Base-by-base conservation (phyloP, 2,888 invertebrate genomes). In the Agrotis exclamationis region DNA sequence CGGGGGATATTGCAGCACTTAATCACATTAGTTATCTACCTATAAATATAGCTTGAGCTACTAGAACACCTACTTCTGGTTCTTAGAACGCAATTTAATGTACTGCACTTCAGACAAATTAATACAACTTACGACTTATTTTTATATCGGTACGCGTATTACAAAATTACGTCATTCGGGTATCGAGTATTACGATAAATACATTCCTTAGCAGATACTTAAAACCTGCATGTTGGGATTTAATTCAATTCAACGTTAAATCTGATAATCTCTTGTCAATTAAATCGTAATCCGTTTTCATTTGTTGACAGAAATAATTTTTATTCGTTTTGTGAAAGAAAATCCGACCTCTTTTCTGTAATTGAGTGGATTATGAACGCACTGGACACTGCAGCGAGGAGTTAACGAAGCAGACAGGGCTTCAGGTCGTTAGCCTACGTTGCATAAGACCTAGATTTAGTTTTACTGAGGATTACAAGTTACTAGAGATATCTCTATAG, bases 391-490 rank as follows among this genome's bases (percentile, higher is more conserved):
- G 67, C 76, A 80, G 59, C 65, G 63, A 65, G 71, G 57, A 58
- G 68, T 74, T 73, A 81, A 83, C 74, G 79, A 82, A 79, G 79
- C 75, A 75, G 82, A 72, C 79, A 84, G 78, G 58, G 65, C 63
- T 72, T 72, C 77, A 63, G 79, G 76, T 89, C 89, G 87, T 93
- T 91, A 89, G 87, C 88, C 90, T 91, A 90, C 87, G 90, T 88
- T 79, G 84, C 81, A 75, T 81, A 77, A 85, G 83, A 80, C 82
- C 85, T 84, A 83, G 82, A 85, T 80, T 85, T 80, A 82, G 83
- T 86, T 85, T 84, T 89, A 88, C 87, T 76, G 84, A 71, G 78
- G 86, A 89, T 90, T 89, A 90, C 86, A 53, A 51, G 68, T 47
- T 39, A 39, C 39, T 39, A 39, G 20, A 62, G 24, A 62, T 76